Evolutionary conservation across 2,113 vertebrate species (phyloP), one percentile per base, ranked within the genome.

Genomic region (Martes martes): DNA sequence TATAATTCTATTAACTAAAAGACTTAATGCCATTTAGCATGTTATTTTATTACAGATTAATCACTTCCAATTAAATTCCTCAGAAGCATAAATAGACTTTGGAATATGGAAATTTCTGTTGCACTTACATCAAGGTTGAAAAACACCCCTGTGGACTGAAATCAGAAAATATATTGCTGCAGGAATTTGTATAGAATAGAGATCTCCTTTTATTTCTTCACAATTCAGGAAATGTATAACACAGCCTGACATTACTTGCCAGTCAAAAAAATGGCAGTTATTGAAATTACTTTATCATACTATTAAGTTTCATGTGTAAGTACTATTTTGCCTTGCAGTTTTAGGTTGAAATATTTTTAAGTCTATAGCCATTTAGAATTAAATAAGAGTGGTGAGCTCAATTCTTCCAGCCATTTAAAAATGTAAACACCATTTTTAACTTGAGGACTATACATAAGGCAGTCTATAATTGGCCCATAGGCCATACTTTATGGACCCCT

Each of bases 1-100:
- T 92, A 94, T 69, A 97, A 92, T 96, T 96, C 61, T 91, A 45
- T 96, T 95, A 97, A 63, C 80, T 93, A 94, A 93, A 96, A 96
- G 94, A 81, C 16, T 26, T 45, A 26, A 86, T 95, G 82, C 88
- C 50, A 95, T 94, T 96, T 95, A 97, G 91, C 81, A 96, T 89
- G 47, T 95, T 52, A 96, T 87, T 96, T 87, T 67, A 88, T 81
- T 96, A 63, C 61, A 95, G 90, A 96, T 88, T 83, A 83, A 82
- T 93, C 65, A 95, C 57, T 97, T 95, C 52, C 67, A 87, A 82
- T 92, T 96, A 86, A 94, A 57, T 94, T 96, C 47, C 39, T 95
- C 74, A 96, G 95, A 69, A 96, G 76, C 39, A 92, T 97, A 97
- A 97, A 83, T 83, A 52, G 55, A 94, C 74, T 95, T 96, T 91